Evolutionary conservation across 1,140 invertebrate genomes (phyloP), one percentile per base, ranked within the genome.

Genomic region (Drosophila nasuta): DNA sequence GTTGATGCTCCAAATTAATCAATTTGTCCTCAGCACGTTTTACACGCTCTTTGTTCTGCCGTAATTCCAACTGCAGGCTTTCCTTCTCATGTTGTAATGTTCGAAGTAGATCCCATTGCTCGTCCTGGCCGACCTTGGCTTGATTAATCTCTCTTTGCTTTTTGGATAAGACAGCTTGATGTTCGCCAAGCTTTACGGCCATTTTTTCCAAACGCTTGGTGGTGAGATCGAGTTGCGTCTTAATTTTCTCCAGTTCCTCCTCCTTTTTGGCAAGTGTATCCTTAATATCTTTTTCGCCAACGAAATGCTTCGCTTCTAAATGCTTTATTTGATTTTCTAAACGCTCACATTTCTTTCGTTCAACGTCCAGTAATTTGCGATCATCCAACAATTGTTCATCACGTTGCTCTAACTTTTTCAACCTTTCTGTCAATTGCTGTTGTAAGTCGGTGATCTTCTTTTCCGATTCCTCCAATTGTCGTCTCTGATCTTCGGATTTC

Each of bases 131-230:
- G 0, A 46, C 1, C 28, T 45, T 51, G 2, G 48, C 43, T 30
- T 63, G 71, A 48, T 41, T 45, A 67, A 54, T 59, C 65, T 49
- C 56, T 2, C 71, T 59, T 10, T 91, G 66, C 2, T 66, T 33
- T 46, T 90, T 81, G 1, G 60, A 51, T 15, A 77, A 15, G 25
- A 52, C 8, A 0, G 82, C 68, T 13, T 79, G 82, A 8, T 68
- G 51, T 5, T 75, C 75, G 7, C 69, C 69, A 11, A 87, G 35
- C 49, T 81, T 81, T 0, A 83, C 13, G 30, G 76, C 56, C 33
- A 75, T 51, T 67, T 77, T 77, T 17, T 88, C 83, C 38, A 81
- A 41, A 1, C 81, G 69, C 10, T 81, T 81, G 5, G 56, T 79
- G 0, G 28, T 52, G 1, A 59, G 2, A 10, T 79, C 69, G 5